These are phyloP conservation scores for Pseudoatta argentina DNA, from an alignment of 1,140 invertebrate species.

Conservation along the genomic window DNA sequence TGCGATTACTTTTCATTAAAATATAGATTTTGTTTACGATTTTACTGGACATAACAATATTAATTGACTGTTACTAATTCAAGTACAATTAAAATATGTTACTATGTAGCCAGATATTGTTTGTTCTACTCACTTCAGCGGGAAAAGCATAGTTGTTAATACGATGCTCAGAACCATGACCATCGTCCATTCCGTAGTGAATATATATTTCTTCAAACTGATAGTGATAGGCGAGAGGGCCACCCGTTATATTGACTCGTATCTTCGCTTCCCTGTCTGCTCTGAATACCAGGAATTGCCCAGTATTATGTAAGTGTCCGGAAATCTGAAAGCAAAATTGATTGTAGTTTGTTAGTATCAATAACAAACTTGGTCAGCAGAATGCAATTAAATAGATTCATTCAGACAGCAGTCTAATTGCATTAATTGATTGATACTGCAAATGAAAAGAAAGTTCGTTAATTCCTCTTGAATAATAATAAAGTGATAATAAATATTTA, in stretches of 20 bases:
- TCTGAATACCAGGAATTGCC: constrained; percentile 95
- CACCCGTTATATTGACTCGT: constrained; percentile 97
- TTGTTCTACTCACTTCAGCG: constrained; percentile 91
- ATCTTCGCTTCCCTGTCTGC: constrained; percentile 94
- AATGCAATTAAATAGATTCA: constrained; percentile 28
- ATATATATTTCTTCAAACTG: constrained; percentile 98
- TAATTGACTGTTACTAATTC: constrained; percentile 25
- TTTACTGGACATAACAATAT: background rate
- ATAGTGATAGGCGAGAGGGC: constrained; percentile 97
- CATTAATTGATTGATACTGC: background rate
- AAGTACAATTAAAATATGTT: background rate
- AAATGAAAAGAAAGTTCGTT: background rate
- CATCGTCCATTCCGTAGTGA: constrained; percentile 96
- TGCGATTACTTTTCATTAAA: background rate
- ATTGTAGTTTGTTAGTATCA: constrained; percentile 31
- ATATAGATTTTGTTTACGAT: background rate
- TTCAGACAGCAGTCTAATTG: background rate
- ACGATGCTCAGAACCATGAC: constrained; percentile 96
- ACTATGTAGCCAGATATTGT: background rate
- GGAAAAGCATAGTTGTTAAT: constrained; percentile 97
- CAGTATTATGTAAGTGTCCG: constrained; percentile 95
- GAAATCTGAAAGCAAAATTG: constrained; percentile 90
- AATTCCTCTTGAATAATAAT: background rate
- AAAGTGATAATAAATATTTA: background rate
- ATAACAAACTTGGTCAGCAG: background rate